Percentiles rank a stretch among this genome's conserved stretches.
Conservation (phyloP, 2,888 invertebrate genomes). For the Hirudinaria manillensis region DNA sequence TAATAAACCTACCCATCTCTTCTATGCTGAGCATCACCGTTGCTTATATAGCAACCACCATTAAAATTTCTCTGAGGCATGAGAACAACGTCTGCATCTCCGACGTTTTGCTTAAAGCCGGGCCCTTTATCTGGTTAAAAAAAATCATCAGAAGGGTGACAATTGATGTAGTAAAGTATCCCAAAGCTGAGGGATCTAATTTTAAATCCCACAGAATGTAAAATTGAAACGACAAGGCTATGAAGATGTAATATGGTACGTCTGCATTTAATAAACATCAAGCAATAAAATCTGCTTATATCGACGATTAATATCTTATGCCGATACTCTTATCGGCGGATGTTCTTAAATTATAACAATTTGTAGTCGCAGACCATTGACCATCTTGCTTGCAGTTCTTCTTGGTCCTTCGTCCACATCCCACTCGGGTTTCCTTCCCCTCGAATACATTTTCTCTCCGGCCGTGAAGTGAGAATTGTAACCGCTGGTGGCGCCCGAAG, state of each 20-base stretch:
- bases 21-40: neutral
- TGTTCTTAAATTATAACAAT: no score
- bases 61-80: constrained; percentile 28
- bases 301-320: no score
- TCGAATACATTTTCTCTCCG: constrained; percentile 18
- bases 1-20: constrained; percentile 10
- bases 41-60: constrained; percentile 24
- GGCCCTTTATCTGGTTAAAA: neutral
- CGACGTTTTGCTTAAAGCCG: neutral
- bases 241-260: no score
- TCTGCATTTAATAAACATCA: no score
- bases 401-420: neutral
- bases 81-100: constrained; percentile 17
- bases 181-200: no score
- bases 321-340: no score
- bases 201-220: no score
- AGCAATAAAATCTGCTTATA: no score
- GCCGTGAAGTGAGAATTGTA: neutral
- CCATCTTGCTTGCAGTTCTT: neutral
- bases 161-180: no score
- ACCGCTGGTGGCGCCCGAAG: neutral
- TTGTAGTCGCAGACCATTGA: neutral
- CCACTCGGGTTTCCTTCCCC: constrained; percentile 1
- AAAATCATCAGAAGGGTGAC: neutral
- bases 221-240: no score